These are phyloP conservation scores for Paraplagusia blochii DNA, from an alignment of 2,113 vertebrate genomes.

Conservation along the genomic window DNA sequence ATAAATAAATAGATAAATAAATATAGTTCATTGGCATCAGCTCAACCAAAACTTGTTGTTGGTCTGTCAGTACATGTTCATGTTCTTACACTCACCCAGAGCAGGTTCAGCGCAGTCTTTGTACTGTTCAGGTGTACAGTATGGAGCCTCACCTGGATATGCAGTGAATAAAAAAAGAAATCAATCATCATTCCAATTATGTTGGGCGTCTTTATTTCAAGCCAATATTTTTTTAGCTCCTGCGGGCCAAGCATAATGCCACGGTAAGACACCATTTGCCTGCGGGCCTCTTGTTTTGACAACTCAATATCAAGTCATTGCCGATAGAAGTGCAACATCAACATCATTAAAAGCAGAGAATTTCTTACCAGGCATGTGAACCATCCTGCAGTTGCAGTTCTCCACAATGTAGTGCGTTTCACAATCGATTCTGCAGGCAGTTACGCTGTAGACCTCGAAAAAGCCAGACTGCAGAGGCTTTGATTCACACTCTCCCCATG, in stretches of 20 bases:
- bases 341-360: neutral
- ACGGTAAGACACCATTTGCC: neutral
- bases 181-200: no score
- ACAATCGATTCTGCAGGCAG: constrained; percentile 96
- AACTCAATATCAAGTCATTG: neutral
- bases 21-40: no score
- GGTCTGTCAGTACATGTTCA: no score
- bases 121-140: constrained; percentile 98
- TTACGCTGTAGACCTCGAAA: constrained; percentile 94
- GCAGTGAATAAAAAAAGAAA: constrained; percentile 29
- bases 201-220: no score
- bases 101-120: constrained; percentile 98
- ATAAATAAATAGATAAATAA: no score
- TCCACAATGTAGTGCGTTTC: constrained; percentile 98
- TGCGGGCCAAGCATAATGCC: constrained; percentile 11
- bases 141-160: constrained; percentile 87
- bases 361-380: constrained; percentile 92
- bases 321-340: neutral
- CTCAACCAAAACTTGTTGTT: no score
- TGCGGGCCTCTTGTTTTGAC: no score
- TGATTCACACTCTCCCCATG: constrained; percentile 94
- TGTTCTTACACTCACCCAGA: constrained; percentile 81
- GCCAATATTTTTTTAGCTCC: constrained; percentile 27
- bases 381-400: constrained; percentile 99
- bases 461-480: constrained; percentile 89